These are phyloP conservation scores for Gouania willdenowi DNA, from an alignment of 2,797 vertebrate genomes.

Conservation along the genomic window DNA sequence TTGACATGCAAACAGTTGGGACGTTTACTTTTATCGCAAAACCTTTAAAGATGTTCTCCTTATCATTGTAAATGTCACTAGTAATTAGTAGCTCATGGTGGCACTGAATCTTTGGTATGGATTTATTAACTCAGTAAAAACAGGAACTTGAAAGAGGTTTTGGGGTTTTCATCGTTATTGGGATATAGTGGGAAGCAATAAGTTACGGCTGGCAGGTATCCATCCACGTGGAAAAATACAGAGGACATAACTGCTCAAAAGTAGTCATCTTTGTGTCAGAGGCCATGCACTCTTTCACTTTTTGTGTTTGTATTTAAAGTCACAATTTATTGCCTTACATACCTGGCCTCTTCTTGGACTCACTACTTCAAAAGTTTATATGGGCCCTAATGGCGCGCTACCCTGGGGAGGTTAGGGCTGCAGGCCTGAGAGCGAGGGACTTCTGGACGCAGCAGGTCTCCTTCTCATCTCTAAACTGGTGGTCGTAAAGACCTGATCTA, in stretches of 20 bases:
- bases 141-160: conserved; percentile 52
- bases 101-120: conserved; percentile 17
- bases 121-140: conserved; percentile 32
- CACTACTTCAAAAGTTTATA: conserved; percentile 71
- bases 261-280: conserved; percentile 51
- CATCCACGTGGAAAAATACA: conserved; percentile 53
- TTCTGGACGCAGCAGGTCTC: conserved; percentile 44
- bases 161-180: conserved; percentile 29
- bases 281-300: conserved; percentile 63
- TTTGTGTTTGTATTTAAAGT: conserved; percentile 65
- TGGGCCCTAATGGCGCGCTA: conserved; percentile 48
- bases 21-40: conserved; percentile 24
- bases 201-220: conserved; percentile 56
- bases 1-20: no score
- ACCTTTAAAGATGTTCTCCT: conserved; percentile 19
- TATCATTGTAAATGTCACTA: conserved; percentile 52
- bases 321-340: conserved; percentile 66
- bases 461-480: conserved; percentile 59
- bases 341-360: conserved; percentile 57
- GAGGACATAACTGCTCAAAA: conserved; percentile 45
- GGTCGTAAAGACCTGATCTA: conserved; percentile 65
- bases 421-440: conserved; percentile 35
- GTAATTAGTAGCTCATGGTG: conserved; percentile 32
- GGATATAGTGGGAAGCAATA: conserved; percentile 42
- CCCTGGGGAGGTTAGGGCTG: conserved; percentile 47